phyloP scores from a whole-genome alignment of 1,140 invertebrate species.

The Bombus fervidus region DNA sequence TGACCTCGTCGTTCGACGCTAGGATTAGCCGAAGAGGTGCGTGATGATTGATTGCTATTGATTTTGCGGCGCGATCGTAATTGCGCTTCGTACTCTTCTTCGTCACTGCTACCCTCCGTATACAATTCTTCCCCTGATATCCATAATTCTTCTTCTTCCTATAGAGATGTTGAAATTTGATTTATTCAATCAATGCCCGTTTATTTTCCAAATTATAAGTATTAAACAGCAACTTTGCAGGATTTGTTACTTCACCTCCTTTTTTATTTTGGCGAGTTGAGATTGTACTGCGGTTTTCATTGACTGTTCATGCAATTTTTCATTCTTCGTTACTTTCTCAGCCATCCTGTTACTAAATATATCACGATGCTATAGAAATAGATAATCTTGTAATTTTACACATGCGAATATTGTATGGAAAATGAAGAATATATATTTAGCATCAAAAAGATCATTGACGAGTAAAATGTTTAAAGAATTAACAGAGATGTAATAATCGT shows the following conservation, averaged over 20 bases:
- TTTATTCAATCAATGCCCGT: neutral
- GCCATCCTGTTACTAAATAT: constrained; percentile 13
- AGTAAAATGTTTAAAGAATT: neutral
- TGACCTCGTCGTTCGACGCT: neutral
- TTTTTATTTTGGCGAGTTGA: constrained; percentile 54
- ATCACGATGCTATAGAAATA: neutral
- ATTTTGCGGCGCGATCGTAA: neutral
- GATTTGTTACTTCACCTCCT: constrained; percentile 45
- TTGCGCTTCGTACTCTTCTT: constrained; percentile 37
- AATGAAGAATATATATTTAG: neutral
- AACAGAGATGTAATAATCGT: neutral
- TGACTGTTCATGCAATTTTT: constrained; percentile 3
- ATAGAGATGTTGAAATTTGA: neutral
- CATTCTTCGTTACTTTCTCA: neutral
- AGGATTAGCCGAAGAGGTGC: neutral
- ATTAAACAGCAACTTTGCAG: neutral
- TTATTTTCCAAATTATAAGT: neutral
- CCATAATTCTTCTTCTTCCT: constrained; percentile 64
- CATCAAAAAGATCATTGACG: neutral
- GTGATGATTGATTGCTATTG: neutral
- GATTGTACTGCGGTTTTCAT: constrained; percentile 23
- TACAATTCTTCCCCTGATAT: constrained; percentile 59
- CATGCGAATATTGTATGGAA: neutral
- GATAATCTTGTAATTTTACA: neutral
- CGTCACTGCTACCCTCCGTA: constrained; percentile 61